These are phyloP conservation scores for Orchesella flavescens DNA, from an alignment of 2,888 invertebrate species.

Conservation along the genomic window DNA sequence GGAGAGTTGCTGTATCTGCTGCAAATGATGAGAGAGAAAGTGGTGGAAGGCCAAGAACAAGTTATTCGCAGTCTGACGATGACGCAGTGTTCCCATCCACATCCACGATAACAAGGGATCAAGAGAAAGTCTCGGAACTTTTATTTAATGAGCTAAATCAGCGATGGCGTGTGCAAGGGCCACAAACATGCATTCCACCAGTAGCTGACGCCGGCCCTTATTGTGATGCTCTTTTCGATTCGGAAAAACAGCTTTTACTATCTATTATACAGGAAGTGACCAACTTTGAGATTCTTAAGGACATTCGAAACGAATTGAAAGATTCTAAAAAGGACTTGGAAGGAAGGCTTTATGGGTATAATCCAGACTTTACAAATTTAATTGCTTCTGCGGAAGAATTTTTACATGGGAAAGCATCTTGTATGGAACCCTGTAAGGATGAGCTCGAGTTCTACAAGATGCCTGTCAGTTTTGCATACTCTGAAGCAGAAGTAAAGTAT, in stretches of 20 bases:
- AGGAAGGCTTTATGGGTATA: constrained; percentile 48
- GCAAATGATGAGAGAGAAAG: not conserved
- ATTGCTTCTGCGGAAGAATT: constrained; percentile 53
- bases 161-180: constrained; percentile 45
- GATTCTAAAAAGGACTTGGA: constrained; percentile 55
- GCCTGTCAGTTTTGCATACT: constrained; percentile 37
- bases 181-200: constrained; percentile 33
- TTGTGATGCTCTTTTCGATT: constrained; percentile 25
- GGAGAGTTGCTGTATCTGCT: not conserved
- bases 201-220: constrained; percentile 33
- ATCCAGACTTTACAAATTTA: constrained; percentile 46
- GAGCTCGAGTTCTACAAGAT: constrained; percentile 52
- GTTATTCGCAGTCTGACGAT: constrained; percentile 17
- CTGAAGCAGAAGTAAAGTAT: constrained; percentile 45
- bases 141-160: constrained; percentile 46
- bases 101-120: not conserved
- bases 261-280: constrained; percentile 44
- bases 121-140: constrained; percentile 44
- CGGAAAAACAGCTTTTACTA: constrained; percentile 45
- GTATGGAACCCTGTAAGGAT: constrained; percentile 44
- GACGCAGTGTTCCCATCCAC: not conserved
- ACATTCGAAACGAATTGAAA: constrained; percentile 52
- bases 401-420: constrained; percentile 52
- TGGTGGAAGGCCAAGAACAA: constrained; percentile 18
- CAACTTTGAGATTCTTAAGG: constrained; percentile 48